Evolutionary conservation across 1,140 invertebrate species (phyloP).

Genomic region (Ruditapes philippinarum): DNA sequence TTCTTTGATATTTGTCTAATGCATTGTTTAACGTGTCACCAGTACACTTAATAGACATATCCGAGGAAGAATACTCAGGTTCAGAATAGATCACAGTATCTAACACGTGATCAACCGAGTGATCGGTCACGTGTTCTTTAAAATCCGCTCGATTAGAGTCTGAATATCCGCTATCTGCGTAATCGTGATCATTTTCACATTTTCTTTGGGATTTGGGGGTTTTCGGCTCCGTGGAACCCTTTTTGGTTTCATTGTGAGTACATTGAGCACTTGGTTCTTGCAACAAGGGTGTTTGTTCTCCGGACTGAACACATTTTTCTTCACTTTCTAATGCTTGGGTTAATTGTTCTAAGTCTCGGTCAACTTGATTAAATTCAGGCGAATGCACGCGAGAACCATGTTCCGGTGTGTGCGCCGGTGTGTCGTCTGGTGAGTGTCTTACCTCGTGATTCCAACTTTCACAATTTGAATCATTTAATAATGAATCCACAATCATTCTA

Average conservation of each 20-base stretch:
- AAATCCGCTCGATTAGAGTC: conserved; percentile 34
- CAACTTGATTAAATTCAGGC: conserved; percentile 12
- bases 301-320: conserved; percentile 13
- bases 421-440: neutral
- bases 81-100: conserved; percentile 56
- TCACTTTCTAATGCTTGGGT: conserved; percentile 40
- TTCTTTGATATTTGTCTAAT: conserved; percentile 54
- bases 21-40: conserved; percentile 19
- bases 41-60: conserved; percentile 39
- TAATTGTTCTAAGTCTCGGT: conserved; percentile 20
- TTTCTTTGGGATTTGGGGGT: neutral
- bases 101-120: conserved; percentile 1
- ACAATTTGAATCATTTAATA: conserved; percentile 23
- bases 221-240: neutral
- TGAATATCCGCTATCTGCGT: conserved; percentile 32
- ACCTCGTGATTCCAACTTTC: conserved; percentile 18
- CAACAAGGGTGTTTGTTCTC: conserved; percentile 55
- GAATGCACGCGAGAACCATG: neutral
- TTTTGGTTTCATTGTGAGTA: neutral
- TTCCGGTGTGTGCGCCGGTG: neutral
- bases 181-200: conserved; percentile 11
- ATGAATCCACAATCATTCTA: conserved; percentile 56
- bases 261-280: conserved; percentile 54
- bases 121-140: conserved; percentile 38
- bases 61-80: conserved; percentile 59